These are phyloP conservation scores for Drepanosiphum platanoidis DNA, from an alignment of 2,888 invertebrate species.

Conservation along the genomic window DNA sequence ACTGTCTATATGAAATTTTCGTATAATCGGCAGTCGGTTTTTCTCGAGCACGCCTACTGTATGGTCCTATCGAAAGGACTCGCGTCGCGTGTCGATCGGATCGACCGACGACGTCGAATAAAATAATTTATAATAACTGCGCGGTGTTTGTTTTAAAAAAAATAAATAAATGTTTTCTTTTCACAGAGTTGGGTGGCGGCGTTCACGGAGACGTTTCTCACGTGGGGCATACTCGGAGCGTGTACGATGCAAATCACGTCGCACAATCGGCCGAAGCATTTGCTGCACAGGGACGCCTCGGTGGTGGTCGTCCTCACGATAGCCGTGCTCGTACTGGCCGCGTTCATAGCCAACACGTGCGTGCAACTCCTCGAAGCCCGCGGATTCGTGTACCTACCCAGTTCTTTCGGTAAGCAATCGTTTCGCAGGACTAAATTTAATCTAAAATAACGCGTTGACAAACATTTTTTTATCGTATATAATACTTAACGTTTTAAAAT, in stretches of 20 bases:
- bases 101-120: neutral
- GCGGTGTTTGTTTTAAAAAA: neutral
- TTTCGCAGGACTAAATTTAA: too few relatives aligned
- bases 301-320: constrained; percentile 79
- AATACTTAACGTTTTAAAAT: too few relatives aligned
- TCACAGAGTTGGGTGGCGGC: constrained; percentile 88
- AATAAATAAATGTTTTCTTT: neutral
- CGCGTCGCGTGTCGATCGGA: too few relatives aligned
- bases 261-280: constrained; percentile 78
- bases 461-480: too few relatives aligned
- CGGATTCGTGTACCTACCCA: constrained; percentile 81
- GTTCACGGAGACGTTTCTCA: constrained; percentile 86
- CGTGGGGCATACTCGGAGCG: constrained; percentile 86
- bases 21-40: too few relatives aligned
- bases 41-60: too few relatives aligned
- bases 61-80: too few relatives aligned
- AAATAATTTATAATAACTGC: too few relatives aligned
- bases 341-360: constrained; percentile 85
- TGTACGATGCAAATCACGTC: constrained; percentile 83
- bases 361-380: constrained; percentile 78
- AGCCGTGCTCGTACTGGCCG: constrained; percentile 78
- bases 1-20: too few relatives aligned
- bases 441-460: too few relatives aligned
- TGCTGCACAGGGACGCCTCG: constrained; percentile 73
- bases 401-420: constrained; percentile 81